Base-by-base conservation (phyloP, 1,140 invertebrate species). In the Acyrthosiphon pisum region DNA sequence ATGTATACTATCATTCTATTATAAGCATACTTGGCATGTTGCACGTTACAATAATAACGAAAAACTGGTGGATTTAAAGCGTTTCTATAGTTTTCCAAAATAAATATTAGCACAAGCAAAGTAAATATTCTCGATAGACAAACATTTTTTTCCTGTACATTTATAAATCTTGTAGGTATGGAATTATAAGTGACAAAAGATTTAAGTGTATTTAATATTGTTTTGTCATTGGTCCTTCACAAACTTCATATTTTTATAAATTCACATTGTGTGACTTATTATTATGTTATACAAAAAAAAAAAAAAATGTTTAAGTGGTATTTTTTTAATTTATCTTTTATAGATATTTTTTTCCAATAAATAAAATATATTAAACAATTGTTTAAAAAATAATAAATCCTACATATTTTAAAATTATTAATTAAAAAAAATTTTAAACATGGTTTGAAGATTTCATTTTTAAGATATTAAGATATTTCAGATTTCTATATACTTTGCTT, bases 191-290 rank as follows among this genome's bases (percentile, higher is more conserved):
- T n/a, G 60, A n/a, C n/a, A 20, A 76, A n/a, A n/a, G 30, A 1
- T 8, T 76, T 18, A 76, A 76, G n/a, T 18, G 14, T n/a, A 76
- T 76, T 68, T 68, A 68, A 76, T 35, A 76, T 76, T 76, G 14
- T 18, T 76, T 76, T 76, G 30, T 76, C n/a, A 76, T 76, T 76
- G 4, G n/a, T 35, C 14, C n/a, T 76, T n/a, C 60, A 76, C n/a
- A 76, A 76, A 76, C n/a, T 76, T 18, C 60, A 76, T n/a, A 76
- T 76, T n/a, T 76, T 76, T 76, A n/a, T 76, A 76, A 68, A 76
- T 76, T 76, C 14, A 1, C 11, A n/a, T 76, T 76, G 14, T 76
- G 60, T 6, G n/a, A 76, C 30, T 46, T 50, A 50, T 76, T n/a
- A 76, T 76, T n/a, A 6, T 76, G 30, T 76, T n/a, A 30, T n/a